Evolutionary conservation across 2,888 invertebrate species (phyloP), one percentile per base, ranked within the genome.

Genomic region (Diploptera punctata): DNA sequence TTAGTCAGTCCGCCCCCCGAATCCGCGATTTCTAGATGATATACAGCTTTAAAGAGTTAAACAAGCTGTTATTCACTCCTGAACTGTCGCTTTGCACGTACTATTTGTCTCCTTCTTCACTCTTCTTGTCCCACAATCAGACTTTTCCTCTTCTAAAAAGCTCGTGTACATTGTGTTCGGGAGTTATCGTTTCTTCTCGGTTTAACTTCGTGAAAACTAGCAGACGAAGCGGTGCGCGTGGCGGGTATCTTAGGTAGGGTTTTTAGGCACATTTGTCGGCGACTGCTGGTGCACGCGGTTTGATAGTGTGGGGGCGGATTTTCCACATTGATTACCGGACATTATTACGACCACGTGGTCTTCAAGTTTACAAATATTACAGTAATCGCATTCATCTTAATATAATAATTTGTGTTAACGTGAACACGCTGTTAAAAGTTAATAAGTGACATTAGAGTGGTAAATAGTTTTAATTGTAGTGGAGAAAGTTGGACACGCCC

Each of bases 221-320:
- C 52, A 52, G 52, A 52, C 52, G 52, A 52, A 19, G 19, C 47
- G 47, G 2, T 47, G 47, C 47, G 47, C 52, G 52, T 52, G 52
- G 52, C 52, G 52, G 52, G 21, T 24, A 52, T 24, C 24, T 24
- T 24, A 52, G 3, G 52, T 13, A 52, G 52, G 21, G 9, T 52
- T 24, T 52, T 52, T 24, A 13, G 52, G 21, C 52, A 52, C 52
- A 52, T 52, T 52, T 52, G 21, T 19, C n/a, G 19, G 52, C 13
- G 52, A 52, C 52, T 52, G 52, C 52, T 52, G 52, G 16, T 52
- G 52, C 52, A 52, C 21, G 52, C 52, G 52, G 52, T 52, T 52
- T n/a, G 47, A 47, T 18, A 47, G 47, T 3, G 47, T n/a, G n/a
- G 18, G 52, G 52, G 52, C 16, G 52, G 19, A 16, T 52, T 24